Evolutionary conservation across 2,797 vertebrate genomes (phyloP), one percentile per base, ranked within the genome.

Genomic region (Manis javanica): DNA sequence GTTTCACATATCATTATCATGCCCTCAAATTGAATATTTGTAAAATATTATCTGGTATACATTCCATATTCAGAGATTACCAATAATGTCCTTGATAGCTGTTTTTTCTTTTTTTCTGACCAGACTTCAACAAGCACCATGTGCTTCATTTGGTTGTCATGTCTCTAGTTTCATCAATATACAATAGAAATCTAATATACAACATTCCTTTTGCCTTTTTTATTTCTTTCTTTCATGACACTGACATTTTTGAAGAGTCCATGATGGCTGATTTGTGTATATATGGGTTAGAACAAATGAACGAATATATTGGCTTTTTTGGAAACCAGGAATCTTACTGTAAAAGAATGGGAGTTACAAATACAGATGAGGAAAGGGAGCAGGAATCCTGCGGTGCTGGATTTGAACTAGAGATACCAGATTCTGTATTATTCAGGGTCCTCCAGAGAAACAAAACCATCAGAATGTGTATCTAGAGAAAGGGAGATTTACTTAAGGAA

Each of bases 261-360:
- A 66, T 24, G 19, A 74, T 12, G 93, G 34, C 39, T 84, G 21
- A 69, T 24, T 88, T 81, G 16, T 61, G 64, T 59, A 11, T 63
- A 12, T 64, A 37, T 84, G n/a, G 31, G 37, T 89, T 81, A 72
- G 51, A 83, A 87, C 11, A 90, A 95, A 53, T 92, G 42, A 89
- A 49, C 39, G 68, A 83, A 46, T 39, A 46, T 12, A 68, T 12
- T 64, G 39, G 77, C 16, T 84, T 79, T 85, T 66, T 66, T 18
- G 64, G n/a, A 87, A 90, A 74, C 37, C 37, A 15, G n/a, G 29
- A 69, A 51, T 87, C 51, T 42, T 24, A 69, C 16, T 89, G 16
- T 34, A 88, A 85, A 92, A 68, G 8, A 66, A 72, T n/a, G 10
- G 29, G 23, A 84, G 0, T 53, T 29, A 82, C 10, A 68, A 63